These are phyloP conservation scores for Lipophrys pholis DNA, from an alignment of 2,113 vertebrate genomes.

Conservation along the genomic window DNA sequence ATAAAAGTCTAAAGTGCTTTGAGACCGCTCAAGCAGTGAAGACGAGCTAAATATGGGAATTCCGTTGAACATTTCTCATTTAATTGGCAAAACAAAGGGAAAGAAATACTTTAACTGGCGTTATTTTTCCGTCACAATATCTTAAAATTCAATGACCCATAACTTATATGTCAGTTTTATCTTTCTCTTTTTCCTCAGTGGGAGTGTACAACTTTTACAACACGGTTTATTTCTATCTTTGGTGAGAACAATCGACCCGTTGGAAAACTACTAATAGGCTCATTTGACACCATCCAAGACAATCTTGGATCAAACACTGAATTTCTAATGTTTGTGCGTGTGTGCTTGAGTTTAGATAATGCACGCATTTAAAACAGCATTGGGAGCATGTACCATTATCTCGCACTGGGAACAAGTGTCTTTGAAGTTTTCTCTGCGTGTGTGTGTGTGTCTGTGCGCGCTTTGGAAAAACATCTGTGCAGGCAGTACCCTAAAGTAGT, in stretches of 20 bases:
- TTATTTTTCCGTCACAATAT: constrained; percentile 2
- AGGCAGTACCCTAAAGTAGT: constrained; percentile 70
- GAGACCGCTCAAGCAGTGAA: too few relatives aligned
- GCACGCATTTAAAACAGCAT: constrained; percentile 60
- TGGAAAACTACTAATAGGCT: constrained; percentile 17
- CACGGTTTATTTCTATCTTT: constrained; percentile 5
- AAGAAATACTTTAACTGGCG: not conserved
- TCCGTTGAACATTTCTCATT: too few relatives aligned
- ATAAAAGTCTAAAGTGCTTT: too few relatives aligned
- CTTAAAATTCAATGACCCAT: not conserved
- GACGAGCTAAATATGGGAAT: too few relatives aligned
- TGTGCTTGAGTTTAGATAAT: constrained; percentile 41
- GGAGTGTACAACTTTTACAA: constrained; percentile 1
- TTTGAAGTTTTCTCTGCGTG: constrained; percentile 66
- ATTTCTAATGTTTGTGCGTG: constrained; percentile 16
- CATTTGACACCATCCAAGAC: constrained; percentile 26
- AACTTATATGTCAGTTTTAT: not conserved
- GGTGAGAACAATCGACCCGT: not conserved
- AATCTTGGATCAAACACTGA: constrained; percentile 42
- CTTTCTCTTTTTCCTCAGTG: not conserved
- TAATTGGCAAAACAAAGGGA: not conserved
- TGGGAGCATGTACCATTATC: constrained; percentile 44
- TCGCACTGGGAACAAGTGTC: constrained; percentile 51
- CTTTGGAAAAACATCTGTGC: constrained; percentile 59
- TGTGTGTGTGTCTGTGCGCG: constrained; percentile 25